phyloP scores from a whole-genome alignment of 1,140 invertebrate genomes.

The Melitaea cinxia region DNA sequence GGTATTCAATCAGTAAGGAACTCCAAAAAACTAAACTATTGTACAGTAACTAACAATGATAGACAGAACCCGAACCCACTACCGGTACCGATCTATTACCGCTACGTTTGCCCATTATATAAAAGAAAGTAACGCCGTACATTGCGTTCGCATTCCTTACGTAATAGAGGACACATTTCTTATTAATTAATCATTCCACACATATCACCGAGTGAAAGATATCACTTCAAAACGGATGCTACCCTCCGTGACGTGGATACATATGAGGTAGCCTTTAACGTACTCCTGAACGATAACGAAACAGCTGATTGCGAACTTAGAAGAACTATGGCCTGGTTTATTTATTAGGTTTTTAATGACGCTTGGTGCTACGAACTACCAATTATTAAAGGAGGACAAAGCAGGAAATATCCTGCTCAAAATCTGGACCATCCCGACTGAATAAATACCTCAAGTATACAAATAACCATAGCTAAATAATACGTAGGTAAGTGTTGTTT shows the following conservation, averaged over 20 bases:
- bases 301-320: constrained; percentile 42
- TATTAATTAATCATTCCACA: constrained; percentile 52
- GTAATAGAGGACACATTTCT: constrained; percentile 57
- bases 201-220: constrained; percentile 56
- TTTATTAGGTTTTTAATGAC: not conserved
- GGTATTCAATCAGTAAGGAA: too few species aligned
- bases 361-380: too few species aligned
- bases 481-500: too few species aligned
- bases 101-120: constrained; percentile 41
- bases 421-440: too few species aligned
- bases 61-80: not conserved
- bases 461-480: too few species aligned
- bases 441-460: too few species aligned
- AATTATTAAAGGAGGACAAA: too few species aligned
- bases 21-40: too few species aligned
- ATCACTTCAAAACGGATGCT: constrained; percentile 53
- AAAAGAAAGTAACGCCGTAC: constrained; percentile 52
- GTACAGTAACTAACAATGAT: too few species aligned
- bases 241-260: constrained; percentile 40
- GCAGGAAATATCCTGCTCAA: too few species aligned
- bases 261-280: constrained; percentile 27
- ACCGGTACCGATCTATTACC: constrained; percentile 16
- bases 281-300: constrained; percentile 17
- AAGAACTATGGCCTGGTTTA: constrained; percentile 5
- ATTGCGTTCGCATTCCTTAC: constrained; percentile 56